Percentiles rank a stretch among this genome's conserved stretches.
These are phyloP conservation scores for Murina feae DNA, from an alignment of 2,113 vertebrate genomes.

Conservation along the genomic window DNA sequence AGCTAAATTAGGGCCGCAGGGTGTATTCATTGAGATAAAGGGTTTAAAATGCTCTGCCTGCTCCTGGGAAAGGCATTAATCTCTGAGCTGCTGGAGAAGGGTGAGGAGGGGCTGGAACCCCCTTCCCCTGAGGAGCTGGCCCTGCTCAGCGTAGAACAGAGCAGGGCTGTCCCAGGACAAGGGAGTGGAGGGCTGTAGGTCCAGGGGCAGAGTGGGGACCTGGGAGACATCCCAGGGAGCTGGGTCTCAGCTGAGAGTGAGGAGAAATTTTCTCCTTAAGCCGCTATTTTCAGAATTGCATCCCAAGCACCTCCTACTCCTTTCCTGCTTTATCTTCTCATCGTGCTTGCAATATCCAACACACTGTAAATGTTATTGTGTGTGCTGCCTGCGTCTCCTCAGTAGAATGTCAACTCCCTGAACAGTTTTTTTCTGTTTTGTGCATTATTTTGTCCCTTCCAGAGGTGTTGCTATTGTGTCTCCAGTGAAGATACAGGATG, in stretches of 20 bases:
- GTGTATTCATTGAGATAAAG: not conserved
- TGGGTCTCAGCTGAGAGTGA: not conserved
- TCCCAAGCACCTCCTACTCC: not conserved
- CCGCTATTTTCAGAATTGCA: not conserved
- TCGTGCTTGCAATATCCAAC: not conserved
- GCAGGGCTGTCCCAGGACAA: not conserved
- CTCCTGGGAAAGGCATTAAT: not conserved
- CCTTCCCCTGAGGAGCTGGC: not conserved
- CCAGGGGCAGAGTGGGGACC: not conserved
- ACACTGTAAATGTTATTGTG: not conserved
- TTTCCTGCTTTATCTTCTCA: not conserved
- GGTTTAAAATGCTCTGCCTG: not conserved
- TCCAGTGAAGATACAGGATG: not conserved
- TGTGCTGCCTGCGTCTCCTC: not conserved
- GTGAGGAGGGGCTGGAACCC: not conserved
- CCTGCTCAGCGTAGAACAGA: not conserved
- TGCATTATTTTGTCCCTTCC: not conserved
- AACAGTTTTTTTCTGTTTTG: not conserved
- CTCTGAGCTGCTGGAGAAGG: not conserved
- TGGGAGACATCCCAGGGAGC: not conserved
- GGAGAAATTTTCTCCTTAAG: not conserved
- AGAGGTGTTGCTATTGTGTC: not conserved
- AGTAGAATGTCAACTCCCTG: not conserved
- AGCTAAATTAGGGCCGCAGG: not conserved
- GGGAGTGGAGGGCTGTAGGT: not conserved